A percentile compares a stretch with the other conserved stretches of the same genome.
phyloP scores from a whole-genome alignment of 2,797 vertebrate species.

The Lophius americanus region DNA sequence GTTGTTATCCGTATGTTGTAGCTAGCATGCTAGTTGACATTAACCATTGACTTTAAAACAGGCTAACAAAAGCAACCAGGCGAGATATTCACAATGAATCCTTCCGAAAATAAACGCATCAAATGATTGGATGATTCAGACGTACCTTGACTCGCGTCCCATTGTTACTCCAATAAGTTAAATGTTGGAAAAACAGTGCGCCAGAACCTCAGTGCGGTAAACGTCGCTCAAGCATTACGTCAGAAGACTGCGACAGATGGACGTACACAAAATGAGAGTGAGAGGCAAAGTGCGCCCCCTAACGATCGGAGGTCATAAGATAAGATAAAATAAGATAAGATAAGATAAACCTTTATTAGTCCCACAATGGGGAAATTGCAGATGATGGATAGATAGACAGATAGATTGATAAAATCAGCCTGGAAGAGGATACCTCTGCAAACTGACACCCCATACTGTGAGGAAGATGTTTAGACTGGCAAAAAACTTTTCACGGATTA shows the following conservation, averaged over 20 bases:
- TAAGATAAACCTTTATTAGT: too few relatives aligned
- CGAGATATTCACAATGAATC: background rate
- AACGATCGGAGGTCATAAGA: slow-evolving; percentile 50
- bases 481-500: too few relatives aligned
- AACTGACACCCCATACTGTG: too few relatives aligned
- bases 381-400: too few relatives aligned
- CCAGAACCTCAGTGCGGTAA: background rate
- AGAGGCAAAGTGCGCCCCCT: slow-evolving; percentile 25
- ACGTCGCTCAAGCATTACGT: slow-evolving; percentile 33
- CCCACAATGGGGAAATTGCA: too few relatives aligned
- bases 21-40: slow-evolving; percentile 54
- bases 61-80: background rate
- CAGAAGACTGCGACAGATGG: slow-evolving; percentile 52
- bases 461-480: too few relatives aligned
- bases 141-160: slow-evolving; percentile 83
- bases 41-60: slow-evolving; percentile 27
- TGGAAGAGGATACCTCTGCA: too few relatives aligned
- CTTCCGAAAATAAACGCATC: background rate
- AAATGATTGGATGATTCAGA: background rate
- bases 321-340: too few relatives aligned
- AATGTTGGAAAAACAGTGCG: background rate
- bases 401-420: too few relatives aligned
- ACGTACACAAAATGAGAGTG: too few relatives aligned
- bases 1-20: background rate
- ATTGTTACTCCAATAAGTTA: slow-evolving; percentile 35